Percentiles rank a stretch among this genome's conserved stretches.
These are phyloP conservation scores for Linyphia triangularis DNA, from an alignment of 2,888 invertebrate species.

Conservation along the genomic window DNA sequence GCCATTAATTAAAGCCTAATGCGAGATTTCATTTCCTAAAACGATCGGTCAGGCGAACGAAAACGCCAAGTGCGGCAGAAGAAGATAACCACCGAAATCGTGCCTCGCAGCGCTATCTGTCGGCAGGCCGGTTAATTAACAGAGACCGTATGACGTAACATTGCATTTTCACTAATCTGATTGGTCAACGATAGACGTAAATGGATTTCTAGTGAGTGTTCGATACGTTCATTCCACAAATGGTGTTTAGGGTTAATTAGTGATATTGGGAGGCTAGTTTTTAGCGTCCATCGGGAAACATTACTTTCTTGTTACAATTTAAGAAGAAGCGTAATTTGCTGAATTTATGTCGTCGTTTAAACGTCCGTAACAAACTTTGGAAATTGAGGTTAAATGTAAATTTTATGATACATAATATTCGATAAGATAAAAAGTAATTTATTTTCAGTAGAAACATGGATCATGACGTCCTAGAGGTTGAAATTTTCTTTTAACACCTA, in stretches of 20 bases:
- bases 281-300: no score
- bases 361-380: no score
- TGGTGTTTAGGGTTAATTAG: constrained; percentile 47
- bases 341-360: no score
- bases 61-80: constrained; percentile 70
- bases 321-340: no score
- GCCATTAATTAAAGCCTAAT: constrained; percentile 75
- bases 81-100: constrained; percentile 68
- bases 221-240: constrained; percentile 33
- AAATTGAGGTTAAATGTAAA: no score
- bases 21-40: constrained; percentile 75
- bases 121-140: constrained; percentile 69
- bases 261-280: neutral
- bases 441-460: no score
- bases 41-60: constrained; percentile 74
- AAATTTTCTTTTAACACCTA: no score
- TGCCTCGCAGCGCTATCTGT: constrained; percentile 62
- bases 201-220: constrained; percentile 57
- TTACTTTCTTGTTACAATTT: no score
- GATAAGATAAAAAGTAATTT: no score
- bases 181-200: constrained; percentile 68
- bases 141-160: constrained; percentile 66
- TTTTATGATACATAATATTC: no score
- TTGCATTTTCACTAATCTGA: constrained; percentile 55
- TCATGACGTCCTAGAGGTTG: no score